Evolutionary conservation across 2,797 vertebrate species (phyloP).

Genomic region (Bradypus variegatus): DNA sequence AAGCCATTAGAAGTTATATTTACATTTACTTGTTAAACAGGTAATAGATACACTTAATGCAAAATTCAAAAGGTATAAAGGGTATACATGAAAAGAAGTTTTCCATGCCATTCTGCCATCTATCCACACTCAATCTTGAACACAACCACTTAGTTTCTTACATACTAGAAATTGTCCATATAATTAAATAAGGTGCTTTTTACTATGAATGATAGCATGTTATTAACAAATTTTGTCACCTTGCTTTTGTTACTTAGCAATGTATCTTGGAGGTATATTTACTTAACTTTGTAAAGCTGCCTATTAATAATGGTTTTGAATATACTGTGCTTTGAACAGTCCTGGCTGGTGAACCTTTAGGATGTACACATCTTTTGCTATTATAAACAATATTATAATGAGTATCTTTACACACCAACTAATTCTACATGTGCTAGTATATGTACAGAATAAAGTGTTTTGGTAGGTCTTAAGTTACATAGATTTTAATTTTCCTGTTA

Average conservation of each 20-base stretch:
- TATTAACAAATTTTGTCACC: neutral
- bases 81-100: neutral
- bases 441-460: neutral
- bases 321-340: neutral
- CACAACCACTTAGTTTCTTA: conserved; percentile 2
- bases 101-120: neutral
- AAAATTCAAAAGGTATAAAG: conserved; percentile 23
- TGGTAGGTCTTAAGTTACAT: neutral
- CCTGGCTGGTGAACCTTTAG: neutral
- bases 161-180: neutral
- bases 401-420: neutral
- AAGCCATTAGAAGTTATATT: neutral
- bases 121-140: conserved; percentile 6
- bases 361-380: conserved; percentile 7
- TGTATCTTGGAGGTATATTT: neutral
- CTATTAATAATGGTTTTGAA: neutral
- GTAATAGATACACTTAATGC: neutral
- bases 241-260: neutral
- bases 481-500: conserved; percentile 7
- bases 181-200: conserved; percentile 14
- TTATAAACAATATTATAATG: neutral
- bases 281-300: neutral
- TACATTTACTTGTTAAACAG: conserved; percentile 25
- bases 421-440: neutral
- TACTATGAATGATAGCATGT: neutral